phyloP scores from a whole-genome alignment of 2,113 vertebrate species.

The Rhinoptilus africanus region DNA sequence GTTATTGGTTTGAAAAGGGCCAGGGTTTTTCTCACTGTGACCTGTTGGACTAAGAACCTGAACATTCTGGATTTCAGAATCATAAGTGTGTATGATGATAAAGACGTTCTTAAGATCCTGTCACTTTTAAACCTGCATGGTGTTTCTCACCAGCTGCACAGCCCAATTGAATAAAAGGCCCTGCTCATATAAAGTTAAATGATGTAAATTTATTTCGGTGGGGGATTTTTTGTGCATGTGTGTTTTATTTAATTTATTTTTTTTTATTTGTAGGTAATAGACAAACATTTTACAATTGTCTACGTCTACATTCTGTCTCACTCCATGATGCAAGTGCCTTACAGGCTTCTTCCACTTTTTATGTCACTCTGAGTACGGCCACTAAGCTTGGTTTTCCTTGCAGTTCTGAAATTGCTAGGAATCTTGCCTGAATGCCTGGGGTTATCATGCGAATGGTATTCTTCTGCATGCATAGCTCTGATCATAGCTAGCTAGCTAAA shows the following conservation, averaged over 20 bases:
- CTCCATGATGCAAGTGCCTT: background rate
- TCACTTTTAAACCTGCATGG: background rate
- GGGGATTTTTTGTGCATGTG: background rate
- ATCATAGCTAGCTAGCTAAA: background rate
- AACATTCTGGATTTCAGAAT: background rate
- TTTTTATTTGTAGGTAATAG: background rate
- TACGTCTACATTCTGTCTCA: background rate
- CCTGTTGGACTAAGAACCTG: background rate
- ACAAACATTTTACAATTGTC: background rate
- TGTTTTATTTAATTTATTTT: background rate
- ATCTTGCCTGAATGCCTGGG: background rate
- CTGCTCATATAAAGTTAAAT: background rate
- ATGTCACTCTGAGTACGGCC: background rate
- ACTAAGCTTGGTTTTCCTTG: background rate
- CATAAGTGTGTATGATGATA: rapidly evolving
- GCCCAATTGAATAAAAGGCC: background rate
- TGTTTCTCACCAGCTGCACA: background rate
- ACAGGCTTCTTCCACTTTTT: background rate
- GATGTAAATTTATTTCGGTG: background rate
- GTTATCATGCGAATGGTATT: background rate
- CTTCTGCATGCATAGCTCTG: background rate
- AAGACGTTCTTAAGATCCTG: background rate
- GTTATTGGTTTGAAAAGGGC: background rate
- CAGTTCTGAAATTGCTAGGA: background rate
- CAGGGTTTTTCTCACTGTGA: background rate